phyloP scores from a whole-genome alignment of 1,140 invertebrate species.

The Conus betulinus region DNA sequence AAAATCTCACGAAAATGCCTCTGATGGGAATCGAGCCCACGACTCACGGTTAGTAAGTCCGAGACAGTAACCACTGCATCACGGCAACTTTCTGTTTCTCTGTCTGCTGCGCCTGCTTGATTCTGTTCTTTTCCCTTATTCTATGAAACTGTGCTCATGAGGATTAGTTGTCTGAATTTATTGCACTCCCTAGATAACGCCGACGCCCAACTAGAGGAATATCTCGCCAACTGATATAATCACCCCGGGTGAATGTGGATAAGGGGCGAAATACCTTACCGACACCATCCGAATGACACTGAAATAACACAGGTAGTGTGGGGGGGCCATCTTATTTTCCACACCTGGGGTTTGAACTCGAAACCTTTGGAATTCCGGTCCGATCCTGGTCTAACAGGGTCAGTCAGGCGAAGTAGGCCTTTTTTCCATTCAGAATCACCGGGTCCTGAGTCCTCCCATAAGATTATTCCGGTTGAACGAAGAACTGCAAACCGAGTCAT shows the following conservation, averaged over 20 bases:
- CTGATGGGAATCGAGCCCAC: too few relatives aligned
- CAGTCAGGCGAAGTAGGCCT: neutral
- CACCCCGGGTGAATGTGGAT: neutral
- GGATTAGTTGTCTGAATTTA: too few relatives aligned
- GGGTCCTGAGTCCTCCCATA: neutral
- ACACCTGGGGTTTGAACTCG: neutral
- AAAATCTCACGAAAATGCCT: too few relatives aligned
- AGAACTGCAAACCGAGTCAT: neutral
- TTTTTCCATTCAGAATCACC: neutral
- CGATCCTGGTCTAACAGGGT: neutral
- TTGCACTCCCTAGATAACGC: neutral
- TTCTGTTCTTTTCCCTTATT: too few relatives aligned
- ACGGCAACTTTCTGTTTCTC: too few relatives aligned
- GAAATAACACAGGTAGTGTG: neutral
- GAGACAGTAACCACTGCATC: too few relatives aligned
- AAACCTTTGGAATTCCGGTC: neutral
- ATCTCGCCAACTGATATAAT: neutral
- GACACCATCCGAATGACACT: neutral
- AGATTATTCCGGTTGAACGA: neutral
- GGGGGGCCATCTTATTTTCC: neutral
- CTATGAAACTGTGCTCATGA: too few relatives aligned
- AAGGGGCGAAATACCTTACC: neutral
- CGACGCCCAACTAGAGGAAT: neutral
- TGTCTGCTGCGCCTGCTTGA: too few relatives aligned
- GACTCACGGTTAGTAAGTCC: too few relatives aligned